phyloP scores from a whole-genome alignment of 37 sponge, comb jelly and placozoan species.

The Petrosia ficiformis region DNA sequence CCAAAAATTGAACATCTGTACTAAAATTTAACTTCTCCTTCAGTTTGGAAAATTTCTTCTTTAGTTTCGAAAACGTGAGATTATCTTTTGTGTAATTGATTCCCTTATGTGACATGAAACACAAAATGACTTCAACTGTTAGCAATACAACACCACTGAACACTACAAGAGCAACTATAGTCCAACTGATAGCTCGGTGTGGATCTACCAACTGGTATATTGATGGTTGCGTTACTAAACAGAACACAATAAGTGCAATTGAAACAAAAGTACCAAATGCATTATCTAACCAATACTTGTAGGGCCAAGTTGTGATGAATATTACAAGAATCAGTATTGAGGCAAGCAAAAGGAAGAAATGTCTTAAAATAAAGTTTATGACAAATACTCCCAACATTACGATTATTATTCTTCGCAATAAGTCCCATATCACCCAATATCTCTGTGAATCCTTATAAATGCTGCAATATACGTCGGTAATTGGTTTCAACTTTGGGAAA shows the following conservation, averaged over 20 bases:
- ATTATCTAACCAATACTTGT: conserved; percentile 46
- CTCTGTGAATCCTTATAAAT: conserved; percentile 40
- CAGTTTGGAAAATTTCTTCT: not conserved
- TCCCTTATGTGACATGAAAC: not conserved
- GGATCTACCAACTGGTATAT: conserved; percentile 21
- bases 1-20: too few relatives aligned
- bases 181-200: not conserved
- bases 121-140: not conserved
- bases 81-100: not conserved
- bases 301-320: conserved; percentile 44
- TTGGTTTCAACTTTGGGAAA: conserved; percentile 50
- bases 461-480: conserved; percentile 56
- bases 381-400: conserved; percentile 63
- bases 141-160: not conserved
- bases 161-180: conserved; percentile 3
- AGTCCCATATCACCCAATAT: conserved; percentile 52
- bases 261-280: conserved; percentile 25
- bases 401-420: conserved; percentile 36
- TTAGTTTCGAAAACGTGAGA: not conserved
- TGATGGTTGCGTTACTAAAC: conserved; percentile 28
- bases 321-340: conserved; percentile 18
- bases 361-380: conserved; percentile 16
- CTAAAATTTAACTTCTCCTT: not conserved
- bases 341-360: conserved; percentile 32
- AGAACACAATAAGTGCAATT: conserved; percentile 27